These are phyloP conservation scores for Melangyna quadrimaculata DNA, from an alignment of 2,888 invertebrate genomes.

Conservation along the genomic window DNA sequence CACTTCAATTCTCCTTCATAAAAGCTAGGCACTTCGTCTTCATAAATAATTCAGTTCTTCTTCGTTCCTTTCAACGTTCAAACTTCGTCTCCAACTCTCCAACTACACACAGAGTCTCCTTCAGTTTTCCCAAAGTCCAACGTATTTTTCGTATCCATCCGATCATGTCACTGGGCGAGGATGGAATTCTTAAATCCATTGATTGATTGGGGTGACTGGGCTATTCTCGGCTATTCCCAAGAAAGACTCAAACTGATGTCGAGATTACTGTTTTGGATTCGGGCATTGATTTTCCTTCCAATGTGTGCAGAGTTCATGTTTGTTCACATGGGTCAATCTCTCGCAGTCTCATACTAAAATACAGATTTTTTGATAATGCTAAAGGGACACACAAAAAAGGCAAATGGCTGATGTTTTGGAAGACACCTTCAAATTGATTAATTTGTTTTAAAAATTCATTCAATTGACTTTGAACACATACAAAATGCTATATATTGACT, in stretches of 20 bases:
- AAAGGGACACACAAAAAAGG: not conserved
- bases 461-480: not conserved
- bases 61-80: conserved; percentile 25
- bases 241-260: conserved; percentile 41
- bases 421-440: conserved; percentile 29
- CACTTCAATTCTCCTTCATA: conserved; percentile 16
- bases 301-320: not conserved
- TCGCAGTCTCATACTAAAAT: not conserved
- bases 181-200: conserved; percentile 57
- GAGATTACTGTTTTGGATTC: conserved; percentile 31
- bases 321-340: conserved; percentile 29
- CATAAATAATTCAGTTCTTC: conserved; percentile 62
- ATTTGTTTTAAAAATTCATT: conserved; percentile 38
- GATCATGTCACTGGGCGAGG: conserved; percentile 48
- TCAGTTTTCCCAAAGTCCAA: conserved; percentile 26
- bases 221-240: conserved; percentile 8
- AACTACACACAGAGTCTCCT: no score
- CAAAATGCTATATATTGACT: not conserved
- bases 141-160: conserved; percentile 26
- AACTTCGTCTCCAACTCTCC: conserved; percentile 1
- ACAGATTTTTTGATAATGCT: conserved; percentile 15
- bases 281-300: conserved; percentile 29
- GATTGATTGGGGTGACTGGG: conserved; percentile 56
- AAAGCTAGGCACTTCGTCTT: conserved; percentile 45
- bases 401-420: conserved; percentile 12